A percentile compares a stretch with the other conserved stretches of the same genome.
Evolutionary conservation across 2,888 invertebrate species (phyloP).

Genomic region (Leistus spinibarbis): DNA sequence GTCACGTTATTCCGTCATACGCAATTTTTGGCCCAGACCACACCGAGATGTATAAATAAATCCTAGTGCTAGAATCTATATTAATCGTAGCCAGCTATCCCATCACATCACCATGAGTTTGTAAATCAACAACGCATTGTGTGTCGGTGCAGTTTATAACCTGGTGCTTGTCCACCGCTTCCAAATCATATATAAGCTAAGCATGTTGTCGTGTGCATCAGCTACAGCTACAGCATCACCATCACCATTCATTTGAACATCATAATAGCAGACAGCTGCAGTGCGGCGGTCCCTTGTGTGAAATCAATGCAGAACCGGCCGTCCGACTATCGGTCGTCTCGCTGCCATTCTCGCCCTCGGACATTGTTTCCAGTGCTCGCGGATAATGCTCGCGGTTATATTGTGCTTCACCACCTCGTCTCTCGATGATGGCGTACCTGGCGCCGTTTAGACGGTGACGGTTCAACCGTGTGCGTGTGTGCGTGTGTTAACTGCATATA

Average conservation of each 20-base stretch:
- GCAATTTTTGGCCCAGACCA: slow-evolving; percentile 40
- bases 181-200: too few species aligned
- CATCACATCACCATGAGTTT: slow-evolving; percentile 6
- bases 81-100: slow-evolving; percentile 30
- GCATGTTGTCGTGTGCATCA: slow-evolving; percentile 25
- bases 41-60: slow-evolving; percentile 40
- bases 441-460: slow-evolving; percentile 29
- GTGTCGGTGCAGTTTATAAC: slow-evolving; percentile 19
- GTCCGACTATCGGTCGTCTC: slow-evolving; percentile 2
- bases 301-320: slow-evolving; percentile 38
- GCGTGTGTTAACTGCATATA: background rate
- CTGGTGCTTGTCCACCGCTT: slow-evolving; percentile 12
- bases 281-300: slow-evolving; percentile 29
- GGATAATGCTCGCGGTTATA: slow-evolving; percentile 2
- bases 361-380: background rate
- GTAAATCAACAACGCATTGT: slow-evolving; percentile 39
- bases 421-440: slow-evolving; percentile 23
- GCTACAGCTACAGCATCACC: too few species aligned
- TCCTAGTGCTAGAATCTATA: slow-evolving; percentile 40
- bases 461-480: background rate
- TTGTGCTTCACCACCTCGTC: background rate
- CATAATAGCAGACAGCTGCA: slow-evolving; percentile 35
- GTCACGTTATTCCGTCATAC: slow-evolving; percentile 34
- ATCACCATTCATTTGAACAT: slow-evolving; percentile 16
- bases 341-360: background rate